Percentiles rank a stretch among this genome's conserved stretches.
Evolutionary conservation across 2,888 invertebrate species (phyloP).

Genomic region (Erebia aethiops): DNA sequence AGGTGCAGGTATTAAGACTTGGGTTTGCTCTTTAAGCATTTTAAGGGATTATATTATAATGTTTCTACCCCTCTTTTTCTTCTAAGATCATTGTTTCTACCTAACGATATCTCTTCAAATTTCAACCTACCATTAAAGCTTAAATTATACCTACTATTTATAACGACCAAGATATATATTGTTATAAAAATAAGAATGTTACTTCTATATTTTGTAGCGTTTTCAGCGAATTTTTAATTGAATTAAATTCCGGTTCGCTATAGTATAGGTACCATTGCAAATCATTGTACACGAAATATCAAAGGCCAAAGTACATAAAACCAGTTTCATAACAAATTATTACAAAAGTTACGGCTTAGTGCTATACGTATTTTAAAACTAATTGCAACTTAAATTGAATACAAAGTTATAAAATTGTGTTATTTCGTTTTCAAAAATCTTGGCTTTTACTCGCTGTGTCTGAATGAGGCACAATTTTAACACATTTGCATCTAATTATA

Average conservation of each 20-base stretch:
- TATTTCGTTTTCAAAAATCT: background rate
- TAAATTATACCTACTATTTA: background rate
- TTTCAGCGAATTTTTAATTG: background rate
- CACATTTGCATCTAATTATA: background rate
- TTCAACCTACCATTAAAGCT: background rate
- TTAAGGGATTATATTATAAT: no score
- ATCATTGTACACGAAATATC: background rate
- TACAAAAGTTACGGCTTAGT: background rate
- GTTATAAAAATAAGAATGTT: no score
- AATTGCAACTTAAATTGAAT: no score
- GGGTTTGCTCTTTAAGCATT: no score
- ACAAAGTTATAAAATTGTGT: no score
- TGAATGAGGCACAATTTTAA: background rate
- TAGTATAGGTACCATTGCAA: background rate
- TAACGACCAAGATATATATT: background rate
- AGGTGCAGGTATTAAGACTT: no score
- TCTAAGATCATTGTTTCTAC: no score
- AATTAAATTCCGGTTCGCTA: background rate
- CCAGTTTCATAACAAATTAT: background rate
- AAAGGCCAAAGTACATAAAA: slow-evolving; percentile 7
- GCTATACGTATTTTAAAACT: no score
- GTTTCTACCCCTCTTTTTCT: no score
- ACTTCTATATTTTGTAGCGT: no score
- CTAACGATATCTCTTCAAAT: background rate
- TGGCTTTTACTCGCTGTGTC: background rate